Evolutionary conservation across 2,113 vertebrate genomes (phyloP).

Genomic region (Oryzias woworae): DNA sequence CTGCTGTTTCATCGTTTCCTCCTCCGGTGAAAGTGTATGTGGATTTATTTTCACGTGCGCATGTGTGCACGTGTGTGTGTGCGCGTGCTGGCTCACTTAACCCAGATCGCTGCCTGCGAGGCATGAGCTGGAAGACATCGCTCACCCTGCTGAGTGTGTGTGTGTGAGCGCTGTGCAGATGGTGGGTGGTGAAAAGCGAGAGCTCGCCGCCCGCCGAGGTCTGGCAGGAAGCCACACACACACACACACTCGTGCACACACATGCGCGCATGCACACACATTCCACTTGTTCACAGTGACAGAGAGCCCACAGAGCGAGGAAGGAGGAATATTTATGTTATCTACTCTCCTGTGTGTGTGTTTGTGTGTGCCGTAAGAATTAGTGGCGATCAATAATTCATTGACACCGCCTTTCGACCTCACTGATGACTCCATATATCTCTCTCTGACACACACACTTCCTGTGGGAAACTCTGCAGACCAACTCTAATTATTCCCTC

Average conservation of each 20-base stretch:
- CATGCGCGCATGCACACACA: constrained; percentile 31
- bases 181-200: constrained; percentile 62
- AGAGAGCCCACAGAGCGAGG: constrained; percentile 26
- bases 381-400: constrained; percentile 61
- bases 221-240: constrained; percentile 52
- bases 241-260: constrained; percentile 33
- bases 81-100: constrained; percentile 37
- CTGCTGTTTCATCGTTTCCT: not conserved
- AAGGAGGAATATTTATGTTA: constrained; percentile 46
- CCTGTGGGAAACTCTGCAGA: constrained; percentile 44
- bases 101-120: constrained; percentile 44
- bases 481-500: constrained; percentile 52
- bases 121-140: constrained; percentile 44
- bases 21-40: constrained; percentile 4
- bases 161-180: constrained; percentile 56
- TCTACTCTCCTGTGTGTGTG: constrained; percentile 15
- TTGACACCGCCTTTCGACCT: constrained; percentile 56
- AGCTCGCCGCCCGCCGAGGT: constrained; percentile 49
- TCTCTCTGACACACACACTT: constrained; percentile 22
- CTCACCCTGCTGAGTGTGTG: constrained; percentile 40
- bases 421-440: constrained; percentile 56
- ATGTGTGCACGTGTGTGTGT: constrained; percentile 16
- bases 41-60: not conserved
- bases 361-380: constrained; percentile 43
- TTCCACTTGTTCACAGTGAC: constrained; percentile 48